Evolutionary conservation across 2,113 vertebrate species (phyloP).

Genomic region (Struthio camelus): DNA sequence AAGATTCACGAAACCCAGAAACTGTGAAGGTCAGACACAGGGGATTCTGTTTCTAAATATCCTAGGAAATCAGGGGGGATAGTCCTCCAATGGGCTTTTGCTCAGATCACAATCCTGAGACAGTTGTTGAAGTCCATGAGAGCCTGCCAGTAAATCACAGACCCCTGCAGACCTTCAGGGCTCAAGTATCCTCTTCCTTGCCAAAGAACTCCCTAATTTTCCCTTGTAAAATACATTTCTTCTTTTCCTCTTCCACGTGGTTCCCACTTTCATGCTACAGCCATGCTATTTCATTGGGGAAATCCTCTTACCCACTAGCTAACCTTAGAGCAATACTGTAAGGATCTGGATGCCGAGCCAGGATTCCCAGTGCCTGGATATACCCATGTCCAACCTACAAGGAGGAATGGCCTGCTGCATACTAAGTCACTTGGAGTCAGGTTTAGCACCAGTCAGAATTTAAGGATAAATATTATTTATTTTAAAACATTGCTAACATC

Average conservation of each 20-base stretch:
- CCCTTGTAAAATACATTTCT: background rate
- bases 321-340: background rate
- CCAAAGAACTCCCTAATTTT: background rate
- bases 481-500: background rate
- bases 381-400: background rate
- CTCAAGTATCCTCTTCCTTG: background rate
- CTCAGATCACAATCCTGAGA: background rate
- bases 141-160: background rate
- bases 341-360: fast-evolving
- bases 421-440: background rate
- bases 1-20: background rate
- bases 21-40: background rate
- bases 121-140: background rate
- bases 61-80: background rate
- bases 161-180: background rate
- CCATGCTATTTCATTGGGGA: background rate
- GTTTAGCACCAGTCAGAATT: background rate
- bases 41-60: background rate
- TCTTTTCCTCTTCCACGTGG: background rate
- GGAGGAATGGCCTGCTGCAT: background rate
- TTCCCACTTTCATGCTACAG: background rate
- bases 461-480: background rate
- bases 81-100: background rate
- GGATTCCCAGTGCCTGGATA: background rate
- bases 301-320: background rate